Conservation (phyloP, 2,888 invertebrate species). For the Barypeithes pellucidus region DNA sequence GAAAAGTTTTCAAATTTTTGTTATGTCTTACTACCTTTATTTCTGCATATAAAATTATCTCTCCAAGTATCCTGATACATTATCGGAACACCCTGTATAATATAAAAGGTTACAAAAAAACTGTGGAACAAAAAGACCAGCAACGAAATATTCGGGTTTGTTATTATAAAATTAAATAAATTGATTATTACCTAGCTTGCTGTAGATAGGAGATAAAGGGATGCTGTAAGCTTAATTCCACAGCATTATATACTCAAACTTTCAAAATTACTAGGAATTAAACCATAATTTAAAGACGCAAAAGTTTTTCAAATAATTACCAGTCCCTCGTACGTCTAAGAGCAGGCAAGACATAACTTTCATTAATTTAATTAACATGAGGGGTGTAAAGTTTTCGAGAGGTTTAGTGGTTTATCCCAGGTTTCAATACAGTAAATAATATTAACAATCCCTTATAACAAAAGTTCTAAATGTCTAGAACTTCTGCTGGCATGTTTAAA, state of each 20-base stretch:
- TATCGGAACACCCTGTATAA: no score
- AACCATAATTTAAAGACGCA: background rate
- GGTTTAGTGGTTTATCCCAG: conserved; percentile 16
- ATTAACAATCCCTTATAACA: conserved; percentile 16
- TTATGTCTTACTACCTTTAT: no score
- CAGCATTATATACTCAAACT: background rate
- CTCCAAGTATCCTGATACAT: no score
- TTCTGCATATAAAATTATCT: no score
- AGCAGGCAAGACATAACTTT: conserved; percentile 13
- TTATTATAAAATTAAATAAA: no score
- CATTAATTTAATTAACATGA: conserved; percentile 17
- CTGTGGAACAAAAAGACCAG: no score
- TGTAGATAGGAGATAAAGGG: no score
- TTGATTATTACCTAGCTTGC: no score
- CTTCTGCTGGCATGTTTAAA: conserved; percentile 1
- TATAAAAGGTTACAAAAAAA: no score
- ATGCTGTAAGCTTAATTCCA: no score
- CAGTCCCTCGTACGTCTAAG: background rate
- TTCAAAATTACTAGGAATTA: background rate
- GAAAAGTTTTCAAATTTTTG: no score
- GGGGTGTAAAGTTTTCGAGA: conserved; percentile 15
- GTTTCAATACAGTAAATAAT: conserved; percentile 14
- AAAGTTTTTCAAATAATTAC: background rate
- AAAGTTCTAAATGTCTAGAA: conserved; percentile 2
- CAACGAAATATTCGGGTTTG: no score